A percentile compares a stretch with the other conserved stretches of the same genome.
phyloP scores from a whole-genome alignment of 2,113 vertebrate species.

The Cyanoderma ruficeps region DNA sequence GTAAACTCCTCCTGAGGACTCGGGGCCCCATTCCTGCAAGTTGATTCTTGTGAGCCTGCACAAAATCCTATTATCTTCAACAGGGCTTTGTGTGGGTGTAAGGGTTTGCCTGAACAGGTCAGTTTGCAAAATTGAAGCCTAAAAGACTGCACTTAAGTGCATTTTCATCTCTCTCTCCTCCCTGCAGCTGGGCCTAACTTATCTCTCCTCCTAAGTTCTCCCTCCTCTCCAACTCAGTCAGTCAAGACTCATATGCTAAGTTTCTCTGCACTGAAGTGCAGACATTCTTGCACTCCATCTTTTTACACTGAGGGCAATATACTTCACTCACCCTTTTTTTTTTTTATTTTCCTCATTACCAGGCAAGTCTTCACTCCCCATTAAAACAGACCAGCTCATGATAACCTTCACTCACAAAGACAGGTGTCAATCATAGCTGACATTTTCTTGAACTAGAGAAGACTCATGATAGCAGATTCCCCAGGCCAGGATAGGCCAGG shows the following conservation, averaged over 20 bases:
- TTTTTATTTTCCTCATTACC: not conserved
- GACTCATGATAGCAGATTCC: not conserved
- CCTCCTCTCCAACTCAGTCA: not conserved
- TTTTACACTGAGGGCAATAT: not conserved
- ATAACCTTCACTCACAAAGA: not conserved
- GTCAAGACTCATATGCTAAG: not conserved
- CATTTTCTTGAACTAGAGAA: not conserved
- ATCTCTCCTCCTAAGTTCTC: not conserved
- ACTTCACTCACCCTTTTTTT: not conserved
- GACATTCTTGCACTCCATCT: not conserved
- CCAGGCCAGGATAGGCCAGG: not conserved
- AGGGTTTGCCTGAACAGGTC: constrained; percentile 2
- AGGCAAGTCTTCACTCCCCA: not conserved
- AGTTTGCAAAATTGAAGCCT: not conserved
- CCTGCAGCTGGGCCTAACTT: not conserved
- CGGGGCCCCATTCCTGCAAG: not conserved
- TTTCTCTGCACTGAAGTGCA: not conserved
- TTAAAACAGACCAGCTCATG: not conserved
- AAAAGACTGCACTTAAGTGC: not conserved
- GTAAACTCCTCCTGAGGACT: not conserved
- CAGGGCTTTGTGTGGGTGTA: not conserved
- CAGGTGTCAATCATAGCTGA: not conserved
- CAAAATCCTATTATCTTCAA: not conserved
- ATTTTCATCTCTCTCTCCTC: not conserved
- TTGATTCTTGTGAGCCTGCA: not conserved